Evolutionary conservation across 2,113 vertebrate species (phyloP), one percentile per base, ranked within the genome.

Genomic region (Morone saxatilis): DNA sequence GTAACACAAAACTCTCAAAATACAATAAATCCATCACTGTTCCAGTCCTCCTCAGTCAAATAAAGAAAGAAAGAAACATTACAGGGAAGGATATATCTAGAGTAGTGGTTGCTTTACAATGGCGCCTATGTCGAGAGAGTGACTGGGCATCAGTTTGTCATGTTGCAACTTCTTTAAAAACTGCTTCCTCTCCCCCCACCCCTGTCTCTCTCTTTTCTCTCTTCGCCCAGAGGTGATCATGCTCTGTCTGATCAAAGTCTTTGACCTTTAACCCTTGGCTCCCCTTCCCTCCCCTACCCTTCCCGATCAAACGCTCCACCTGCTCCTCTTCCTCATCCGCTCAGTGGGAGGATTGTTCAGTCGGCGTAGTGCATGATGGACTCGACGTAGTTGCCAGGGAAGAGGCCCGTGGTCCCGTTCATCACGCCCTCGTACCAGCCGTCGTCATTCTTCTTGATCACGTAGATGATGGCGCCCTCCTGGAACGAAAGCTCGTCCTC

Each of bases 331-430:
- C 70, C 57, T 38, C 69, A 7, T 41, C 47, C 13, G 43, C 47
- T 63, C 53, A 17, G 76, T 65, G n/a, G 56, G 16, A 53, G 72
- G 82, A 76, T 61, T 66, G 71, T 78, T 98, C 96, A 99, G 90
- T 99, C 98, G 0, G 97, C 97, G 86, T 99, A 99, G 95, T 99
- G 98, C 98, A 99, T 99, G 96, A 99, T 99, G 2, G 98, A 99
- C 90, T 99, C 98, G 2, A 99, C 98, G 0, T 99, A 99, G 94
- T 99, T 99, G 66, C 98, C 98, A 0, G 98, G 98, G 85, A 99
- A 99, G 67, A 99, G 98, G 92, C 98, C 98, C 0, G 98, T 99
- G 95, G 98, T 98, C 65, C 97, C 96, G 57, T 97, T 97, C 98
- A 99, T 99, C 79, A 99, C 97, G 0, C 98, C 98, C 87, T 99